Conservation (phyloP, 2,797 vertebrate species). For the Hirundo rustica region DNA sequence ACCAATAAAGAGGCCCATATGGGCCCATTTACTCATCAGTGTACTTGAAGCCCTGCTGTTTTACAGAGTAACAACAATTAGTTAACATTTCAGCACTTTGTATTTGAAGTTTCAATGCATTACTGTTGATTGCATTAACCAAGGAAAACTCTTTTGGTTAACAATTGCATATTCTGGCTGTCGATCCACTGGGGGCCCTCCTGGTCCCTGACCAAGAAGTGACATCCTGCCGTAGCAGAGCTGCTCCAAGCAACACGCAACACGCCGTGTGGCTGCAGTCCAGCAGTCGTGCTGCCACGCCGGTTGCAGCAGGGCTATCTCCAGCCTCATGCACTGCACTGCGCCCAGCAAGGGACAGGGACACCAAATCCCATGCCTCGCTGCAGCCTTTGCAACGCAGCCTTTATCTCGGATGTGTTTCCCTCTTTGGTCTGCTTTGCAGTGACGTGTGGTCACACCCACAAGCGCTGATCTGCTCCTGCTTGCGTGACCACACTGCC, state of each 20-base stretch:
- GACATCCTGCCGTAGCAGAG: neutral
- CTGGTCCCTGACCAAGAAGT: neutral
- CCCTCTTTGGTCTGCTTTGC: neutral
- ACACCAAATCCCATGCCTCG: rapidly evolving
- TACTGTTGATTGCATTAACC: neutral
- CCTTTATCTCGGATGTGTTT: neutral
- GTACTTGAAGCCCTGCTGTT: neutral
- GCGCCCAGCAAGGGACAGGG: neutral
- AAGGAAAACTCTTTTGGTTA: neutral
- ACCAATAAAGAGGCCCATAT: neutral
- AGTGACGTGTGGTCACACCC: neutral
- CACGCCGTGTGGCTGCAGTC: rapidly evolving
- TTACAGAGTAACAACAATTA: neutral
- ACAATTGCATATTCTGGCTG: neutral
- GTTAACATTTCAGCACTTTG: neutral
- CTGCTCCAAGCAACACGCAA: rapidly evolving
- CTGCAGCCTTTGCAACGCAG: neutral
- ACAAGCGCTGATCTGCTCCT: neutral
- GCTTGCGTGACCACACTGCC: neutral
- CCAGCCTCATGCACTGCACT: neutral
- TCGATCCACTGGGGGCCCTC: neutral
- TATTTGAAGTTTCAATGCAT: neutral
- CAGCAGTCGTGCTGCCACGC: rapidly evolving
- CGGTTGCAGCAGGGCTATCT: neutral
- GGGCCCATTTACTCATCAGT: neutral